phyloP scores from a whole-genome alignment of 2,888 invertebrate species.

The Yponomeuta plumbellus region DNA sequence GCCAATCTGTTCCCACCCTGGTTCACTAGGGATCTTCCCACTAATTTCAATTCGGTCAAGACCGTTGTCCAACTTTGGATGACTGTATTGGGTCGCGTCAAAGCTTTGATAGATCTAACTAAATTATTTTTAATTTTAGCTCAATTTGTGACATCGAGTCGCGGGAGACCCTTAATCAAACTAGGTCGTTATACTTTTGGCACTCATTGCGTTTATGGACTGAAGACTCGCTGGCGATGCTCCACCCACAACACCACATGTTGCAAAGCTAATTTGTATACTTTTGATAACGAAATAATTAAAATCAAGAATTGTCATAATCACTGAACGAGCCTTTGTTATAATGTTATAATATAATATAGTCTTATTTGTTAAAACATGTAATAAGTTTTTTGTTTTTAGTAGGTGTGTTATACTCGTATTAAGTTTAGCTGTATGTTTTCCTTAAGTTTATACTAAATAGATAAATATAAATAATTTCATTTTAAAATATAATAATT shows the following conservation, averaged over 20 bases:
- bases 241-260: neutral
- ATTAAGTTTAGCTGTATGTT: too few relatives aligned
- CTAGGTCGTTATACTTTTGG: slow-evolving; percentile 28
- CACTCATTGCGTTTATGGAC: neutral
- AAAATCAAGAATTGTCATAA: slow-evolving; percentile 20
- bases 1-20: too few relatives aligned
- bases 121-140: slow-evolving; percentile 15
- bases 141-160: slow-evolving; percentile 25
- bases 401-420: too few relatives aligned
- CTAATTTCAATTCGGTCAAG: too few relatives aligned
- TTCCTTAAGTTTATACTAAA: too few relatives aligned
- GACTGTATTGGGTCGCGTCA: neutral
- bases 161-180: slow-evolving; percentile 26
- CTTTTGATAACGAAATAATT: slow-evolving; percentile 20
- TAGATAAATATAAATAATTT: too few relatives aligned
- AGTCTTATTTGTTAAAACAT: too few relatives aligned
- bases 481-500: too few relatives aligned
- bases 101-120: neutral
- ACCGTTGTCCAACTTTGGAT: too few relatives aligned
- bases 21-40: too few relatives aligned
- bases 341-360: too few relatives aligned
- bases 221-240: slow-evolving; percentile 5
- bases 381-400: too few relatives aligned
- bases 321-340: slow-evolving; percentile 5
- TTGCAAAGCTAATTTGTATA: neutral